Evolutionary conservation across 2,888 invertebrate species (phyloP).

Genomic region (Coenonympha arcania): DNA sequence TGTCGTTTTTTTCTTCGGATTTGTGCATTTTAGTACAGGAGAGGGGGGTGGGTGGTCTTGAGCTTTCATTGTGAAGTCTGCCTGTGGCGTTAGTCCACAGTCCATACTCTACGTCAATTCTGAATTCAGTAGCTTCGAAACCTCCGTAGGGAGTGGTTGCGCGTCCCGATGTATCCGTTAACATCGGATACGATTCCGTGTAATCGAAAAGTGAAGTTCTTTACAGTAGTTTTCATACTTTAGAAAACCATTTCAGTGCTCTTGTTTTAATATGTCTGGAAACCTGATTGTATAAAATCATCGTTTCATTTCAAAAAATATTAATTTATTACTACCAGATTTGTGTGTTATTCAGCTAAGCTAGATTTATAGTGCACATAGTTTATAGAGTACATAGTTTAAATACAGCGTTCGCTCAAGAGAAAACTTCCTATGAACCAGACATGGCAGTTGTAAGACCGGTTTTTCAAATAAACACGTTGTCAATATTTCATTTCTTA

Average conservation of each 20-base stretch:
- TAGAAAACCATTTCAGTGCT: neutral
- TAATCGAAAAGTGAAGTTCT: slow-evolving; percentile 49
- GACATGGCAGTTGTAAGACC: slow-evolving; percentile 12
- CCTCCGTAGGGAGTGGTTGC: slow-evolving; percentile 55
- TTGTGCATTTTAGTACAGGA: slow-evolving; percentile 59
- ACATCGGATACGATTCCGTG: slow-evolving; percentile 16
- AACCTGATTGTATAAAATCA: slow-evolving; percentile 11
- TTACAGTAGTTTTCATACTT: slow-evolving; percentile 18
- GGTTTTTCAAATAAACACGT: slow-evolving; percentile 13
- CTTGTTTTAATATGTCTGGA: slow-evolving; percentile 26
- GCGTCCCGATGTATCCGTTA: slow-evolving; percentile 10
- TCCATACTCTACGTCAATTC: too few relatives aligned
- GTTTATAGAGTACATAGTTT: slow-evolving; percentile 18
- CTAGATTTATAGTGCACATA: slow-evolving; percentile 12
- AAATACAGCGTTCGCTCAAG: slow-evolving; percentile 12
- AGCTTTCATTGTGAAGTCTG: slow-evolving; percentile 52
- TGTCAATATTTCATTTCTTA: slow-evolving; percentile 14
- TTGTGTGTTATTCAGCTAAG: slow-evolving; percentile 13
- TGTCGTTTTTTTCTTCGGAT: slow-evolving; percentile 50
- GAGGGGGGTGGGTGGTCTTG: slow-evolving; percentile 47
- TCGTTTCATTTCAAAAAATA: slow-evolving; percentile 11
- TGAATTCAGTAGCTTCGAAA: slow-evolving; percentile 51
- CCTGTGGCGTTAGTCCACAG: slow-evolving; percentile 35
- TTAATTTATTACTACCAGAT: slow-evolving; percentile 12
- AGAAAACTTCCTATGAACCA: slow-evolving; percentile 15